Evolutionary conservation across 2,113 vertebrate genomes (phyloP).

Genomic region (Eleginops maclovinus): DNA sequence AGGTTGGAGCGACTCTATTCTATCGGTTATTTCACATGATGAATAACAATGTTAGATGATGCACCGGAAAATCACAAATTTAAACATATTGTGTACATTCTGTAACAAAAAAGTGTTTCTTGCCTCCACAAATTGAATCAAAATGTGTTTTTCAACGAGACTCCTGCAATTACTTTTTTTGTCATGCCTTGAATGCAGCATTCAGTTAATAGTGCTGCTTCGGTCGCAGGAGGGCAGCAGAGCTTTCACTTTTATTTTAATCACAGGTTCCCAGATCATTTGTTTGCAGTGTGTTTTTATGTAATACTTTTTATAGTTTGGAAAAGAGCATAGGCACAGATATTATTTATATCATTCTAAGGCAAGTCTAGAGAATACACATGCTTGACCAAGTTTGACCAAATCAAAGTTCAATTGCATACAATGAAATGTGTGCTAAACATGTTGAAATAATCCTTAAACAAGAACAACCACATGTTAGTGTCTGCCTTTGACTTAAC

Average conservation of each 20-base stretch:
- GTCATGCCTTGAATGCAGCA: constrained; percentile 7
- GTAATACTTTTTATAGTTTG: background rate
- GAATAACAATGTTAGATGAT: fast-evolving
- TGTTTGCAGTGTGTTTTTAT: background rate
- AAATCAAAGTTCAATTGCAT: too few species aligned
- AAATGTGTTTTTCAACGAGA: fast-evolving
- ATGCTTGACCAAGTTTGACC: background rate
- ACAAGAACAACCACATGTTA: background rate
- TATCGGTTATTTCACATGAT: fast-evolving
- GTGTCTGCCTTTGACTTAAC: background rate
- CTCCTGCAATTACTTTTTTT: background rate
- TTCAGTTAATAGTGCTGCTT: background rate
- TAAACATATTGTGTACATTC: background rate
- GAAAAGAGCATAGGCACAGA: background rate
- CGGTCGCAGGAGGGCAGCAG: constrained; percentile 61
- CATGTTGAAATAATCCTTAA: background rate
- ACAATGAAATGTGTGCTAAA: background rate
- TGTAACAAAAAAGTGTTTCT: fast-evolving
- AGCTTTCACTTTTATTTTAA: constrained; percentile 42
- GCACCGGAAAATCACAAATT: fast-evolving
- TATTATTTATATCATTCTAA: background rate
- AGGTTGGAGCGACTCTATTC: fast-evolving
- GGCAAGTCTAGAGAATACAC: background rate
- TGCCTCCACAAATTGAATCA: fast-evolving
- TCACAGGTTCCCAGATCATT: background rate